phyloP scores from a whole-genome alignment of 2,888 invertebrate genomes.

The Drosophila algonquin region DNA sequence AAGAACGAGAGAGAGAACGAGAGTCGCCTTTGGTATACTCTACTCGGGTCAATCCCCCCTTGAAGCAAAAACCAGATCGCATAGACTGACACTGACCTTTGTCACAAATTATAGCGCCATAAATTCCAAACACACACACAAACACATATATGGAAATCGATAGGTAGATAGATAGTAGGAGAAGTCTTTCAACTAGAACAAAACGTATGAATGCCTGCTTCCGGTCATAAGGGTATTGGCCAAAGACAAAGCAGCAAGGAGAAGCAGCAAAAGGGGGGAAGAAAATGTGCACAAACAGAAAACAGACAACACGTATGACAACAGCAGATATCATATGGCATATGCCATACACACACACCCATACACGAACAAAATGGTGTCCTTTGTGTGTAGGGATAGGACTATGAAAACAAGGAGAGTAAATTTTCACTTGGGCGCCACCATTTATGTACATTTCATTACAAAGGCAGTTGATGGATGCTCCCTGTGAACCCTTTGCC shows the following conservation, averaged over 20 bases:
- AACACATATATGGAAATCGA: constrained; percentile 5
- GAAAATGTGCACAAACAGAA: constrained; percentile 8
- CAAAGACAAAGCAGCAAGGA: background rate
- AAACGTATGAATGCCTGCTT: constrained; percentile 6
- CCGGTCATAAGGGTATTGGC: constrained; percentile 28
- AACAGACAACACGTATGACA: constrained; percentile 38
- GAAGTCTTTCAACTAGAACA: background rate
- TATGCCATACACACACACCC: constrained; percentile 26
- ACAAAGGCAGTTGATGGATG: constrained; percentile 36
- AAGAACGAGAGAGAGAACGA: background rate
- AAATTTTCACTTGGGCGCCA: constrained; percentile 34
- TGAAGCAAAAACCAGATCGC: background rate
- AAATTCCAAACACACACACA: background rate
- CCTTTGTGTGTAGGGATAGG: constrained; percentile 25
- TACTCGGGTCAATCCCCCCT: constrained; percentile 19
- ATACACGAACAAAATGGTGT: constrained; percentile 19
- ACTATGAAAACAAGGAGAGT: constrained; percentile 45
- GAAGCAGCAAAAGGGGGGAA: background rate
- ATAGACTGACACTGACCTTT: constrained; percentile 25
- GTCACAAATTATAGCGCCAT: constrained; percentile 7
- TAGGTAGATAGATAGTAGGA: background rate
- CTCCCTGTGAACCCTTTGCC: background rate
- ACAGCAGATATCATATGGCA: constrained; percentile 65
- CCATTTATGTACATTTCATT: constrained; percentile 59
- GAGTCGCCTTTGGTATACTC: constrained; percentile 27